A percentile compares a stretch with the other conserved stretches of the same genome.
Conservation (phyloP, 2,113 vertebrate species). For the Vulpes vulpes region DNA sequence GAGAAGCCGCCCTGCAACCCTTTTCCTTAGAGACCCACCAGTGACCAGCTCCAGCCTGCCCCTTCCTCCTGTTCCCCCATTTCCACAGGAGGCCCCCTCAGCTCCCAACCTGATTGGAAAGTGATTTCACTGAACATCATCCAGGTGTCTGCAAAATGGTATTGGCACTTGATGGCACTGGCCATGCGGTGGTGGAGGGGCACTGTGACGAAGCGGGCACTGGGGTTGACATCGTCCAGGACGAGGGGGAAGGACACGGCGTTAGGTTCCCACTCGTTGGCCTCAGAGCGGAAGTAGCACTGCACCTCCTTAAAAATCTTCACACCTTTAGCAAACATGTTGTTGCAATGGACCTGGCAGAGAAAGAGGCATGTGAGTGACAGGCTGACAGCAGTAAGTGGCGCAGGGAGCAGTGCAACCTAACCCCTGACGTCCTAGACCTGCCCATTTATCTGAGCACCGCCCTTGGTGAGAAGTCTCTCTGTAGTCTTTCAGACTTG, state of each 20-base stretch:
- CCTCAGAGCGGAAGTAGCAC: conserved; percentile 94
- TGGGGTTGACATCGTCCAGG: conserved; percentile 92
- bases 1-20: neutral
- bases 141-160: conserved; percentile 95
- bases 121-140: conserved; percentile 99
- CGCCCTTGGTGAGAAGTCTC: neutral
- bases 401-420: neutral
- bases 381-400: neutral
- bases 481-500: neutral
- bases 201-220: conserved; percentile 94
- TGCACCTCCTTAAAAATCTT: conserved; percentile 96
- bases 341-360: conserved; percentile 96
- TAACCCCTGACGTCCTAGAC: neutral
- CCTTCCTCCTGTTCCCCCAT: neutral
- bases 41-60: neutral
- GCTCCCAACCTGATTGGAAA: conserved; percentile 95
- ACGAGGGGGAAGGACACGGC: conserved; percentile 91
- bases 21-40: neutral
- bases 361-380: neutral
- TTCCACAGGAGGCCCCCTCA: rapidly evolving
- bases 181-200: conserved; percentile 95
- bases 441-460: neutral
- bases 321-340: conserved; percentile 96
- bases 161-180: conserved; percentile 95
- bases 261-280: conserved; percentile 93